Base-by-base conservation (phyloP, 1,140 invertebrate genomes). In the Sitophilus oryzae region DNA sequence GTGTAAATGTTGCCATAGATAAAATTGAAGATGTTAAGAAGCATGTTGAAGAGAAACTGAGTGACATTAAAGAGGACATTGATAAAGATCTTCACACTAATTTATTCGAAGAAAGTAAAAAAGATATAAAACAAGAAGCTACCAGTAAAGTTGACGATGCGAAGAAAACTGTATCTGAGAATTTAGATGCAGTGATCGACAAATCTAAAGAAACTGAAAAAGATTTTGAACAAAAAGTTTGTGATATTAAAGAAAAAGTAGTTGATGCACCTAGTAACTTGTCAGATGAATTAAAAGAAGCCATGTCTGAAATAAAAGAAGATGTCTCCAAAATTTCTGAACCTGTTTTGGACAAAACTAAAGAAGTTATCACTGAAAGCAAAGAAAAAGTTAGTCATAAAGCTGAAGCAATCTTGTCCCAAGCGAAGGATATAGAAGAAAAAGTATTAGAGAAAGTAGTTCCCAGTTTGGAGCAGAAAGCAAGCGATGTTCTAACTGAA, bases 1-100 rank as follows among this genome's bases (percentile, higher is more conserved):
- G n/a, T n/a, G n/a, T n/a, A n/a, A n/a, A n/a, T n/a, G n/a, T n/a
- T n/a, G 36, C 22, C 48, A 38, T 48, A 15, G 49, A 56, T 35
- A 47, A 30, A 48, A 22, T 42, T 41, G 42, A 51, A 36, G 35
- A 48, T 41, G 18, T 18, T 2, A 18, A 18, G 15, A 18, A 18
- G 16, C 2, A 15, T 4, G 18, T 11, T 41, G 8, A 41, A 16
- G 18, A 15, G 10, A 41, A 41, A 8, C 14, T 15, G 5, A 14
- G 37, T 40, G 18, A 40, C n/a, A 14, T 40, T 40, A 18, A 40
- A 6, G 37, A n/a, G n/a, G n/a, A n/a, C n/a, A n/a, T n/a, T n/a
- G n/a, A n/a, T n/a, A n/a, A n/a, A n/a, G n/a, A n/a, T n/a, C n/a
- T n/a, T n/a, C n/a, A n/a, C n/a, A n/a, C n/a, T n/a, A n/a, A n/a